Evolutionary conservation across 2,888 invertebrate genomes (phyloP).

Genomic region (Cheilosia urbana): DNA sequence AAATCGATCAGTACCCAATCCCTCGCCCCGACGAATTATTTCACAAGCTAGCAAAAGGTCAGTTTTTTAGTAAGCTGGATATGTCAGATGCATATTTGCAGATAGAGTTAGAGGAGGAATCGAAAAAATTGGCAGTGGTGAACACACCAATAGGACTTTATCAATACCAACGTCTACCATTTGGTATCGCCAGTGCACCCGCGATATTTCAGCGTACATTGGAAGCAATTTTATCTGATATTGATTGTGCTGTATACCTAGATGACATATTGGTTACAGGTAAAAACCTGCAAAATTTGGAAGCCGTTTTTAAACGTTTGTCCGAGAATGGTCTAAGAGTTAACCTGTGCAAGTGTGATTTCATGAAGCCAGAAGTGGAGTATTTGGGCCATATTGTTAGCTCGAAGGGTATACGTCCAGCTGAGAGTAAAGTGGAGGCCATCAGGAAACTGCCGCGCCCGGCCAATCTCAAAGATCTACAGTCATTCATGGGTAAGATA

Average conservation of each 20-base stretch:
- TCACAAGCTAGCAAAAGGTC: constrained; percentile 56
- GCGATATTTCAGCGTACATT: constrained; percentile 62
- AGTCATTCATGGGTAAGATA: constrained; percentile 49
- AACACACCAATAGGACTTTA: constrained; percentile 48
- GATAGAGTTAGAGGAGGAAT: constrained; percentile 29
- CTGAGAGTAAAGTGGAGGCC: constrained; percentile 24
- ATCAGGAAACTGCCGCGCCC: constrained; percentile 34
- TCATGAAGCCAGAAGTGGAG: constrained; percentile 54
- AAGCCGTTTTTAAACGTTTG: constrained; percentile 46
- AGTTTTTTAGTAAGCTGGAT: constrained; percentile 37
- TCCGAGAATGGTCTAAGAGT: constrained; percentile 23
- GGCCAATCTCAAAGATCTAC: constrained; percentile 14
- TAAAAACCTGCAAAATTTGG: constrained; percentile 43
- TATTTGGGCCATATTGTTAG: constrained; percentile 46
- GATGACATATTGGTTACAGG: constrained; percentile 52
- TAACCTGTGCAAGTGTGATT: constrained; percentile 13
- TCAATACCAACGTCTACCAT: constrained; percentile 40
- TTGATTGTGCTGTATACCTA: constrained; percentile 39
- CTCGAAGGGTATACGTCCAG: constrained; percentile 14
- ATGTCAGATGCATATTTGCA: constrained; percentile 48
- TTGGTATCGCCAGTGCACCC: constrained; percentile 50
- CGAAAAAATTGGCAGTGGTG: constrained; percentile 27
- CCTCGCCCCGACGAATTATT: constrained; percentile 77
- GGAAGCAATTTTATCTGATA: constrained; percentile 39
- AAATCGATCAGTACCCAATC: constrained; percentile 77